These are phyloP conservation scores for Helicolenus hilgendorfi DNA, from an alignment of 2,797 vertebrate species.

Conservation along the genomic window DNA sequence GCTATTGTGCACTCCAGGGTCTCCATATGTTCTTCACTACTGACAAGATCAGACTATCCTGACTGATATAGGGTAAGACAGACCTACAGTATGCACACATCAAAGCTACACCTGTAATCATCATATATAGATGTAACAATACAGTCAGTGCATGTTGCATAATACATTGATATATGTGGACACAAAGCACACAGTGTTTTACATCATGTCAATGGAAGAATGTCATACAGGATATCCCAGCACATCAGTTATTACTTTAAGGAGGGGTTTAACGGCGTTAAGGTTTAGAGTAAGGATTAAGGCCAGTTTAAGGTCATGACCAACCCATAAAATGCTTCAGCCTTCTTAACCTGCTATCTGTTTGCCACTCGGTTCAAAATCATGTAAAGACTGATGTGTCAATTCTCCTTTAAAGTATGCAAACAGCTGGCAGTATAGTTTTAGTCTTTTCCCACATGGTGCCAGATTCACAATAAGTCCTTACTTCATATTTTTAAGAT, in stretches of 20 bases:
- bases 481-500: background rate
- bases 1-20: conserved; percentile 2
- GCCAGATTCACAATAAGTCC: background rate
- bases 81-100: background rate
- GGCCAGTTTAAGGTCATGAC: background rate
- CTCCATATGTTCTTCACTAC: conserved; percentile 34
- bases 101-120: background rate
- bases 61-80: background rate
- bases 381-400: background rate
- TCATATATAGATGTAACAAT: background rate
- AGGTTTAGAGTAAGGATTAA: background rate
- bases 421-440: background rate
- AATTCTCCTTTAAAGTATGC: too few relatives aligned
- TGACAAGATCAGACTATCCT: conserved; percentile 7
- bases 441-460: background rate
- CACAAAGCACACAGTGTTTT: background rate
- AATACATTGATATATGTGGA: background rate
- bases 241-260: background rate
- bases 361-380: background rate
- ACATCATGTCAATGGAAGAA: background rate
- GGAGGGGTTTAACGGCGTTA: background rate
- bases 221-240: background rate
- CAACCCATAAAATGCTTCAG: background rate
- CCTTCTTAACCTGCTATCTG: background rate
- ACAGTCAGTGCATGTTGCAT: background rate